These are phyloP conservation scores for Drosophila fungiperda DNA, from an alignment of 2,888 invertebrate genomes.

Conservation along the genomic window DNA sequence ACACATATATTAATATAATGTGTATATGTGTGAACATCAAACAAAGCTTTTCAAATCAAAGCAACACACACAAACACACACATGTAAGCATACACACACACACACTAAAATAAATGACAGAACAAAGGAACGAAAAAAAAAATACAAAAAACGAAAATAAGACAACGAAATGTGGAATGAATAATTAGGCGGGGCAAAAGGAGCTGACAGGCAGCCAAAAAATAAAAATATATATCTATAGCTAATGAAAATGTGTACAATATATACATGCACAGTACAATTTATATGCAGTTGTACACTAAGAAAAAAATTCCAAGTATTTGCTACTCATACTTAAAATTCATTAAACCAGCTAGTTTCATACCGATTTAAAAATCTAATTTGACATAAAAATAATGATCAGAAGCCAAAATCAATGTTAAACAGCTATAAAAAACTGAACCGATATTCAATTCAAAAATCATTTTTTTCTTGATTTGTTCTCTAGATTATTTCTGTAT, in stretches of 20 bases:
- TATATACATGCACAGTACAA: neutral
- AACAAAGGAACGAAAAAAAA: conserved; percentile 60
- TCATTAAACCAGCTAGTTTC: neutral
- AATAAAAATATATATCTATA: conserved; percentile 1
- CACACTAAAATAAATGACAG: conserved; percentile 19
- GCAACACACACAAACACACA: conserved; percentile 25
- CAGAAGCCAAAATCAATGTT: neutral
- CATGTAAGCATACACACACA: neutral
- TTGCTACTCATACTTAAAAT: neutral
- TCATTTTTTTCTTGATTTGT: neutral
- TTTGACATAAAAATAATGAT: neutral
- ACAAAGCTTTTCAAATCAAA: conserved; percentile 73
- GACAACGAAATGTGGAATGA: conserved; percentile 32
- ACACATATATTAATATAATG: neutral
- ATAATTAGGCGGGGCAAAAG: conserved; percentile 19
- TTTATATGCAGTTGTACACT: neutral
- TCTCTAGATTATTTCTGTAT: neutral
- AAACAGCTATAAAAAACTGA: neutral
- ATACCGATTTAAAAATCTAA: neutral
- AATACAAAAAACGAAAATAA: conserved; percentile 9
- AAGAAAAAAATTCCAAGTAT: too few species aligned
- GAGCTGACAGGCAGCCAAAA: conserved; percentile 5
- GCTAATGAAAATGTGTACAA: conserved; percentile 20
- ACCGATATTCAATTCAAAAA: neutral
- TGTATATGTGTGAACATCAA: conserved; percentile 37